A percentile compares a stretch with the other conserved stretches of the same genome.
Evolutionary conservation across 2,888 invertebrate genomes (phyloP).

Genomic region (Sphaerophoria taeniata): DNA sequence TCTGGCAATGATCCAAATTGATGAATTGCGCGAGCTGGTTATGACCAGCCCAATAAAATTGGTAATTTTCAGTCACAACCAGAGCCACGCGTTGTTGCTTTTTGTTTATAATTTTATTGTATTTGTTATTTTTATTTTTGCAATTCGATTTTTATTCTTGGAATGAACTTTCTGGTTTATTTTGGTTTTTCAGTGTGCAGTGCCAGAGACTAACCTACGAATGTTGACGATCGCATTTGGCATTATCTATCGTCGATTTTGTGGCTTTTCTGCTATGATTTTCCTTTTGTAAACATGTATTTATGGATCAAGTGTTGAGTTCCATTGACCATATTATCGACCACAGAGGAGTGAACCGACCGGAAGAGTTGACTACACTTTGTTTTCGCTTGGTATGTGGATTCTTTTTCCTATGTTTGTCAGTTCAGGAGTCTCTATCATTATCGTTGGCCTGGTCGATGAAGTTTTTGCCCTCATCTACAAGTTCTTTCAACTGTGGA

Average conservation of each 20-base stretch:
- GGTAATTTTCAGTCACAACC: conserved; percentile 31
- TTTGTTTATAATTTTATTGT: neutral
- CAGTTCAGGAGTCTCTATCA: too few species aligned
- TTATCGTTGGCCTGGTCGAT: too few species aligned
- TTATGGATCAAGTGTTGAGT: conserved; percentile 2
- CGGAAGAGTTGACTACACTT: neutral
- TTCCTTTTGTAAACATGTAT: neutral
- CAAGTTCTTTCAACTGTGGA: too few species aligned
- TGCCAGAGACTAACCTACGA: conserved; percentile 37
- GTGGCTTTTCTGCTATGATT: neutral
- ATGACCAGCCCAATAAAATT: conserved; percentile 42
- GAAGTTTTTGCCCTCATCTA: too few species aligned
- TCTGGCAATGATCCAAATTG: conserved; percentile 59
- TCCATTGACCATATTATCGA: conserved; percentile 6
- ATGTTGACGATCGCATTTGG: conserved; percentile 33
- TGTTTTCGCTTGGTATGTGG: too few species aligned
- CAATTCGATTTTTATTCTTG: conserved; percentile 23
- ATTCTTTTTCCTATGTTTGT: too few species aligned
- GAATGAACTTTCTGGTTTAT: conserved; percentile 46
- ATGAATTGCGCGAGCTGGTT: conserved; percentile 53
- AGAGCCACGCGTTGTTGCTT: conserved; percentile 30
- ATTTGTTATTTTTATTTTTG: conserved; percentile 16
- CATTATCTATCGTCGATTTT: conserved; percentile 10
- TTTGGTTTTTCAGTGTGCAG: conserved; percentile 41
- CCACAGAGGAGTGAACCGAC: conserved; percentile 6